These are phyloP conservation scores for Loripinus fragilis DNA, from an alignment of 2,888 invertebrate genomes.

Conservation along the genomic window DNA sequence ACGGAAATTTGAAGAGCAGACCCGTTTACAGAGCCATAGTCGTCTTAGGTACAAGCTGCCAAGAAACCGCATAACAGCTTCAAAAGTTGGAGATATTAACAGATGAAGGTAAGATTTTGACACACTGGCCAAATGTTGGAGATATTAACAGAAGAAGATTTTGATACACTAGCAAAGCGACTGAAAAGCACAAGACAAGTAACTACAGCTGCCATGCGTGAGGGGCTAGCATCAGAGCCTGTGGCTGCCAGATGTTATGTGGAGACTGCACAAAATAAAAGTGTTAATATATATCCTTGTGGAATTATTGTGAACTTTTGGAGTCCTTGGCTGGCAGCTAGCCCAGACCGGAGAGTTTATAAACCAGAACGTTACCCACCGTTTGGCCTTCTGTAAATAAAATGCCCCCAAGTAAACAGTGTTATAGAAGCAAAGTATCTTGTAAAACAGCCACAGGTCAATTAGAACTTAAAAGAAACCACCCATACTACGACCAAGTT, in stretches of 20 bases:
- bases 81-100: not conserved
- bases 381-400: conserved; percentile 37
- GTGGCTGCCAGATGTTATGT: conserved; percentile 28
- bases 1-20: not conserved
- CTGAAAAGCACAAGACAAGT: not conserved
- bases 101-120: not conserved
- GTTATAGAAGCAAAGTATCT: conserved; percentile 23
- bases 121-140: no score
- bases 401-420: conserved; percentile 32
- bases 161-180: not conserved
- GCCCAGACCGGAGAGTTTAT: conserved; percentile 44
- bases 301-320: conserved; percentile 27
- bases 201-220: not conserved
- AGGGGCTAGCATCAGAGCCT: conserved; percentile 19
- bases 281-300: conserved; percentile 37
- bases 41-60: not conserved
- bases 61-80: not conserved
- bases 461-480: conserved; percentile 20
- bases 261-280: not conserved
- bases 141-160: no score
- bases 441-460: not conserved
- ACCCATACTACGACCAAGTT: conserved; percentile 32
- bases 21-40: conserved; percentile 7
- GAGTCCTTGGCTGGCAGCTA: conserved; percentile 37
- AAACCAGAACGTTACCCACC: conserved; percentile 19